Percentiles rank a stretch among this genome's conserved stretches.
Conservation (phyloP, 1,140 invertebrate species). For the Adelges cooleyi region DNA sequence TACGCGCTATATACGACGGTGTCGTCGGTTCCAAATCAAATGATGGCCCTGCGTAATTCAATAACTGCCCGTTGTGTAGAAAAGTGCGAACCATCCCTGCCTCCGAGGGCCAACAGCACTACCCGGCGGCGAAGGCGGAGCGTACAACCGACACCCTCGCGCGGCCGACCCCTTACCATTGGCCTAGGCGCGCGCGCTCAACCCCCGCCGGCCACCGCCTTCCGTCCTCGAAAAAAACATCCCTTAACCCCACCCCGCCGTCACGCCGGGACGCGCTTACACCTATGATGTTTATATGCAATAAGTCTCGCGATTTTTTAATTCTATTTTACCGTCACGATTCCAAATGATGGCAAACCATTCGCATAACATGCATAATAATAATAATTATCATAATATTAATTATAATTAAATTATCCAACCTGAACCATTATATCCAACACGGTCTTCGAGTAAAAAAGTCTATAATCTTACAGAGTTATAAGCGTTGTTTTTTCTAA, state of each 20-base stretch:
- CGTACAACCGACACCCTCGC: background rate
- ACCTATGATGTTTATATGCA: no score
- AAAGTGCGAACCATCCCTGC: constrained; percentile 22
- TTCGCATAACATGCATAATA: no score
- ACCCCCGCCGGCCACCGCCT: background rate
- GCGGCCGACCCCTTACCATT: background rate
- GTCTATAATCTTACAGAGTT: no score
- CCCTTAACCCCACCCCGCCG: background rate
- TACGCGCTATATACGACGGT: constrained; percentile 17
- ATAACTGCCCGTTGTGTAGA: constrained; percentile 20
- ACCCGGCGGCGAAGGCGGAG: background rate
- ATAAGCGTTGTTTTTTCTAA: no score
- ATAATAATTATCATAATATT: no score
- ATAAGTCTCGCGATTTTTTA: no score
- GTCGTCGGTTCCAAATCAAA: constrained; percentile 29
- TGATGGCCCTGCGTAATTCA: constrained; percentile 28
- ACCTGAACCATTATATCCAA: no score
- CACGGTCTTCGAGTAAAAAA: no score
- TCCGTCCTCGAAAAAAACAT: background rate
- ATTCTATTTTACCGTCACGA: no score
- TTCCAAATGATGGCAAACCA: no score
- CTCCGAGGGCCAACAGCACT: background rate
- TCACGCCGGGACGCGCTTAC: background rate
- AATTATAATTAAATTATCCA: no score
- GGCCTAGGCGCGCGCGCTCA: background rate